Evolutionary conservation across 2,888 invertebrate genomes (phyloP).

Genomic region (Harpalus rubripes): DNA sequence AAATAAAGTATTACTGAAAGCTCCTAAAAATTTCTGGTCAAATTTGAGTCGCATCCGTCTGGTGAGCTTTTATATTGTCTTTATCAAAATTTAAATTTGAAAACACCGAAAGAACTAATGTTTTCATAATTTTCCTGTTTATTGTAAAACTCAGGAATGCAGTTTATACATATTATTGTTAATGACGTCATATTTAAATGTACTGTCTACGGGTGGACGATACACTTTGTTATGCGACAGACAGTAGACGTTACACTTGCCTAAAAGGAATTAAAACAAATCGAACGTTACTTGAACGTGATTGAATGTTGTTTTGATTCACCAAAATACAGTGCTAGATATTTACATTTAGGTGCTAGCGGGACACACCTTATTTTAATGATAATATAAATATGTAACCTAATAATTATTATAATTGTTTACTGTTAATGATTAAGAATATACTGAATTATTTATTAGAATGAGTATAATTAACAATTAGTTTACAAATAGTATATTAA

Average conservation of each 20-base stretch:
- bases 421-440: background rate
- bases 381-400: conserved; percentile 25
- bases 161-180: background rate
- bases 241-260: conserved; percentile 27
- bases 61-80: no score
- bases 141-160: no score
- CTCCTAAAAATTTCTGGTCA: no score
- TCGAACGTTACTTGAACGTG: conserved; percentile 21
- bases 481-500: no score
- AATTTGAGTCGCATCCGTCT: no score
- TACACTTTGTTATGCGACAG: background rate
- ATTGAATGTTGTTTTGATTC: background rate
- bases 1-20: no score
- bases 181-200: conserved; percentile 23
- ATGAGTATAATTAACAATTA: background rate
- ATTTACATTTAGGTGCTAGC: conserved; percentile 22
- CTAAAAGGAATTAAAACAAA: conserved; percentile 5
- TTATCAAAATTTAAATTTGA: no score
- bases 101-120: no score
- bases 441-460: background rate
- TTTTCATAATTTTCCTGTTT: no score
- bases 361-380: background rate
- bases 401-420: conserved; percentile 10
- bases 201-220: background rate
- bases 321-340: conserved; percentile 19